Evolutionary conservation across 1,140 invertebrate genomes (phyloP).

Genomic region (Pollicipes pollicipes): DNA sequence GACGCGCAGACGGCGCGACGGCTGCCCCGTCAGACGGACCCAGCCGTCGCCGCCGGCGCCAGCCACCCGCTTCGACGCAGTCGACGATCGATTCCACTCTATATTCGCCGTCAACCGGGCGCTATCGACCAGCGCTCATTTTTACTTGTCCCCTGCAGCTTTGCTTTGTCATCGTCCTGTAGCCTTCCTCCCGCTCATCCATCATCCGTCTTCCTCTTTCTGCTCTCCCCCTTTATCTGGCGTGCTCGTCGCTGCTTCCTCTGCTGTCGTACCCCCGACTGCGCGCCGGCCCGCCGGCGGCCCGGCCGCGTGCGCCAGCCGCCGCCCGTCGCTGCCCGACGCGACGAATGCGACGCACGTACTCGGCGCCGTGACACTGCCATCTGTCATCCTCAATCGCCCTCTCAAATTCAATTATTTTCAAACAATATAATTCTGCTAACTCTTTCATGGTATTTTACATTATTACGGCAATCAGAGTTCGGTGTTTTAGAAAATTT

Average conservation of each 20-base stretch:
- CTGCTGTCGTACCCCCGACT: too few relatives aligned
- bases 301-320: neutral
- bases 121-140: neutral
- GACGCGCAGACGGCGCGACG: too few relatives aligned
- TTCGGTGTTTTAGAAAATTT: neutral
- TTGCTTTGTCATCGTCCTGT: neutral
- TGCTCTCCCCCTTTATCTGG: neutral
- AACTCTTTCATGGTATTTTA: conserved; percentile 2
- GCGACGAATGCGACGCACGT: neutral
- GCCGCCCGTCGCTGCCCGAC: too few relatives aligned
- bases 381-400: neutral
- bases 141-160: neutral
- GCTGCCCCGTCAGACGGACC: too few relatives aligned
- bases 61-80: neutral
- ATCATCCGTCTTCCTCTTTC: neutral
- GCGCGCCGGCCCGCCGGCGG: too few relatives aligned
- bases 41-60: too few relatives aligned
- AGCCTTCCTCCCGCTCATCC: neutral
- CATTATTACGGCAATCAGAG: neutral
- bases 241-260: neutral
- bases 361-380: neutral
- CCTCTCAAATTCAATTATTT: conserved; percentile 1
- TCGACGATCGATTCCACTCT: neutral
- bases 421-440: neutral
- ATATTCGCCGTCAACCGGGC: neutral